A percentile compares a stretch with the other conserved stretches of the same genome.
Evolutionary conservation across 1,140 invertebrate genomes (phyloP).

Genomic region (Scaptomyza hsui): DNA sequence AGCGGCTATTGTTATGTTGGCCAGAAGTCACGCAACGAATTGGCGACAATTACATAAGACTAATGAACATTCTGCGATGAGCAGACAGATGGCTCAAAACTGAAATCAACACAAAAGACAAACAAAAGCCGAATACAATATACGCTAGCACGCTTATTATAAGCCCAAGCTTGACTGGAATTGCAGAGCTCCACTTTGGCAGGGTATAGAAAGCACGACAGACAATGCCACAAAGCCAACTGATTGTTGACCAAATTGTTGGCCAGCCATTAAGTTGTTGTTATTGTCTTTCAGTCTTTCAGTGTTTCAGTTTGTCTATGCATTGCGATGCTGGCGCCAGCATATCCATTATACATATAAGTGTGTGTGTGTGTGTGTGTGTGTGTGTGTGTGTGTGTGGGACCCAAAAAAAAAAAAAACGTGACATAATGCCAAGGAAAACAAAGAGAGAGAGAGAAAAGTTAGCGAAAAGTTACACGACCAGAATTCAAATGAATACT

Average conservation of each 20-base stretch:
- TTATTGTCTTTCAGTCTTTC: slow-evolving; percentile 23
- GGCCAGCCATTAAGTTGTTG: slow-evolving; percentile 33
- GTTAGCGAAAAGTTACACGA: not conserved
- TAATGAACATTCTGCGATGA: slow-evolving; percentile 34
- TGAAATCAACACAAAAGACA: slow-evolving; percentile 5
- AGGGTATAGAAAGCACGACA: not conserved
- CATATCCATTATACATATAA: slow-evolving; percentile 24
- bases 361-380: not conserved
- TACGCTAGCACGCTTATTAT: not conserved
- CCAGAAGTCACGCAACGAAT: slow-evolving; percentile 47
- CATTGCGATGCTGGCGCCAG: slow-evolving; percentile 40
- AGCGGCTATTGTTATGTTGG: slow-evolving; percentile 1
- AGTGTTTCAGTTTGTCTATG: slow-evolving; percentile 11
- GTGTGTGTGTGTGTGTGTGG: not conserved
- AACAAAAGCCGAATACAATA: not conserved
- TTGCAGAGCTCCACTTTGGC: not conserved
- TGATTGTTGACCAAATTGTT: slow-evolving; percentile 37
- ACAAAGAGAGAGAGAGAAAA: not conserved
- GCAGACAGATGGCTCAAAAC: slow-evolving; percentile 3
- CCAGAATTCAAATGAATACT: slow-evolving; percentile 1
- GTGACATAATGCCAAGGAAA: slow-evolving; percentile 22
- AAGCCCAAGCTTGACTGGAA: not conserved
- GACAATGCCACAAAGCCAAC: slow-evolving; percentile 15
- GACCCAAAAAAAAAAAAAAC: slow-evolving; percentile 2
- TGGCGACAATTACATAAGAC: slow-evolving; percentile 46